phyloP scores from a whole-genome alignment of 92 coral and sea anemone genomes.

The Parazoanthus darwini region DNA sequence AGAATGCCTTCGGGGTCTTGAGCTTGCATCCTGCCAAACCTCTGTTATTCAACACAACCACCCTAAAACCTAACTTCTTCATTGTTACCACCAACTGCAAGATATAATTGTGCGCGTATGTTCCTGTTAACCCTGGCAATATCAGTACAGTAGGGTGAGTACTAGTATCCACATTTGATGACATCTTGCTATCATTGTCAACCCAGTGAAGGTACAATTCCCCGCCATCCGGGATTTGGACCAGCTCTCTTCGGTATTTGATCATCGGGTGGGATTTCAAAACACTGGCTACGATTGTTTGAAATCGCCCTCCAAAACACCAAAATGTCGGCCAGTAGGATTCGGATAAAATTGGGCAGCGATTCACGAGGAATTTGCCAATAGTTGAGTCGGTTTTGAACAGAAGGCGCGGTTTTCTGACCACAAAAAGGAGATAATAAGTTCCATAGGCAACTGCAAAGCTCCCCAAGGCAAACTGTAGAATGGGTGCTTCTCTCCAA shows the following conservation, averaged over 20 bases:
- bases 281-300: slow-evolving; percentile 71
- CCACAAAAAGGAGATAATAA: slow-evolving; percentile 59
- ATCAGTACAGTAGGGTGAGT: slow-evolving; percentile 71
- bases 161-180: not conserved
- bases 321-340: slow-evolving; percentile 87
- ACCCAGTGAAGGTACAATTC: slow-evolving; percentile 80
- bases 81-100: slow-evolving; percentile 68
- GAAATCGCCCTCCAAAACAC: slow-evolving; percentile 88
- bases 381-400: slow-evolving; percentile 56
- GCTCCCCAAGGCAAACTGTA: slow-evolving; percentile 52
- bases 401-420: slow-evolving; percentile 67
- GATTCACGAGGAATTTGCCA: slow-evolving; percentile 43
- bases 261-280: slow-evolving; percentile 64
- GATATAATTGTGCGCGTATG: slow-evolving; percentile 62
- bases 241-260: slow-evolving; percentile 64
- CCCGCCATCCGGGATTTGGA: slow-evolving; percentile 84
- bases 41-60: slow-evolving; percentile 82
- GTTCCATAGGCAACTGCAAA: slow-evolving; percentile 50
- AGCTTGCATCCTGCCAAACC: slow-evolving; percentile 68
- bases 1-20: slow-evolving; percentile 76
- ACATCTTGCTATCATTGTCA: slow-evolving; percentile 41
- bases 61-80: slow-evolving; percentile 59
- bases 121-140: slow-evolving; percentile 89
- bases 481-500: slow-evolving; percentile 37
- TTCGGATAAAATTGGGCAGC: slow-evolving; percentile 64